These are phyloP conservation scores for Beroe forskalii DNA, from an alignment of 37 sponge, comb jelly and placozoan species.

Conservation along the genomic window DNA sequence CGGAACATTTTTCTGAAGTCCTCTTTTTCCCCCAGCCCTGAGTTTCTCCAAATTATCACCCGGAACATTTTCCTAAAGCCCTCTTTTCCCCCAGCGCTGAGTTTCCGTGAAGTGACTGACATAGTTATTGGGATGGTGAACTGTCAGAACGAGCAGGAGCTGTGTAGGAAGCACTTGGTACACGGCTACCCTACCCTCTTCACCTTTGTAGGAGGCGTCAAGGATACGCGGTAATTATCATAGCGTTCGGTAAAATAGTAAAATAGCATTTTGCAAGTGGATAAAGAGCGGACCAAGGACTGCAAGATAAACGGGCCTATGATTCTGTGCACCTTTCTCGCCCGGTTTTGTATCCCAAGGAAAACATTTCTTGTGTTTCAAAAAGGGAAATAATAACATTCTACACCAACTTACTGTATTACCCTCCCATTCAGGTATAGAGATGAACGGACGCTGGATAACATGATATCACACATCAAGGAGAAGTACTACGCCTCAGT, in stretches of 20 bases:
- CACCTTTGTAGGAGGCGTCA: slow-evolving; percentile 8
- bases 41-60: slow-evolving; percentile 28
- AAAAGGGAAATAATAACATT: no score
- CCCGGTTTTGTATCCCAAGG: no score
- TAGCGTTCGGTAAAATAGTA: no score
- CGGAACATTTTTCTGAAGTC: not conserved
- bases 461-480: slow-evolving; percentile 42
- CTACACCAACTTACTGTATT: no score
- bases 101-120: slow-evolving; percentile 51
- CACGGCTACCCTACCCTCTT: slow-evolving; percentile 47
- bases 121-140: slow-evolving; percentile 52
- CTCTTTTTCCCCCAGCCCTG: not conserved
- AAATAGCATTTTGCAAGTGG: no score
- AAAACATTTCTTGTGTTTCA: no score
- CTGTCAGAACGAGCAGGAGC: slow-evolving; percentile 51
- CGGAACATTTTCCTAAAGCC: not conserved
- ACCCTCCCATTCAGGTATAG: not conserved
- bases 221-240: not conserved
- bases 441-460: slow-evolving; percentile 28
- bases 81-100: slow-evolving; percentile 2
- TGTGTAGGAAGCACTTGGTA: slow-evolving; percentile 9
- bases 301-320: no score
- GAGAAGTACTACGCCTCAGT: slow-evolving; percentile 47
- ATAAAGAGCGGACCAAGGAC: no score
- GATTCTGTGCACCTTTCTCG: no score